These are phyloP conservation scores for Amblyopsis hoosieri DNA, from an alignment of 2,797 vertebrate genomes.

Conservation along the genomic window DNA sequence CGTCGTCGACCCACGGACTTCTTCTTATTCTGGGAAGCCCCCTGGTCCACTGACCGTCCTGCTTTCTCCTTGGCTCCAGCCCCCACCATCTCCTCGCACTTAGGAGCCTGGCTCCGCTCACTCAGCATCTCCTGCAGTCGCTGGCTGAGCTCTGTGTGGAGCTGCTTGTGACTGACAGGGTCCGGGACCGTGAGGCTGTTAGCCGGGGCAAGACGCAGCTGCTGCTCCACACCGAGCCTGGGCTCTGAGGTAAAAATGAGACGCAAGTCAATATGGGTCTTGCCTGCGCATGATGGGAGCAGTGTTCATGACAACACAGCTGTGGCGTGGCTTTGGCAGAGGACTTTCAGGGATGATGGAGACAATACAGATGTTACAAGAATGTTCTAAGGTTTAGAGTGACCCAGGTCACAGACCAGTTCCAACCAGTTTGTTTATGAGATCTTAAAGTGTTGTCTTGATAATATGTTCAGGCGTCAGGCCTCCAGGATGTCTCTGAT, in stretches of 20 bases:
- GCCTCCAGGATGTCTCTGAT: no score
- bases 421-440: no score
- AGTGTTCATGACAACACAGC: no score
- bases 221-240: constrained; percentile 9
- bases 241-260: constrained; percentile 25
- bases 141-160: constrained; percentile 62
- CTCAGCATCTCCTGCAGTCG: constrained; percentile 58
- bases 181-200: constrained; percentile 21
- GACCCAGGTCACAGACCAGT: no score
- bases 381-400: no score
- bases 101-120: constrained; percentile 39
- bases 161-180: constrained; percentile 52
- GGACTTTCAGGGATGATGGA: not conserved
- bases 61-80: not conserved
- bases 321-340: no score
- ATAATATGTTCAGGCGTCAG: no score
- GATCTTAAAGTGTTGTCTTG: no score
- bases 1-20: not conserved
- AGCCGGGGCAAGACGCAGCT: constrained; percentile 7
- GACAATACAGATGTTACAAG: no score
- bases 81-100: constrained; percentile 7
- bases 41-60: constrained; percentile 11
- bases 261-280: not conserved
- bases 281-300: no score
- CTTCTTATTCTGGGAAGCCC: constrained; percentile 8